Conservation (phyloP, 2,888 invertebrate genomes). For the Torymus auratus region DNA sequence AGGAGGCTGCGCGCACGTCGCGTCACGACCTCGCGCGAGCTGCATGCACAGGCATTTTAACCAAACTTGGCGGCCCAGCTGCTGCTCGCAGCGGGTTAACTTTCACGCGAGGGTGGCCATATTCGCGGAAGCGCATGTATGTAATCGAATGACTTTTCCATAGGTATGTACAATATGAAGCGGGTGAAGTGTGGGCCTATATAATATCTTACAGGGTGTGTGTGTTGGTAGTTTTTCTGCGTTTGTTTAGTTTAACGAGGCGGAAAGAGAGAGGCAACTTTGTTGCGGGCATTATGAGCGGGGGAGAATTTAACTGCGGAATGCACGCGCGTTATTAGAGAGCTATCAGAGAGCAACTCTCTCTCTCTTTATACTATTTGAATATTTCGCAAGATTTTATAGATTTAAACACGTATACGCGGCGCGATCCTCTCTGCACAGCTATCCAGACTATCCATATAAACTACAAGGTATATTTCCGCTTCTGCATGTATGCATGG, state of each 20-base stretch:
- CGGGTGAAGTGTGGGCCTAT: no score
- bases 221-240: no score
- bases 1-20: slow-evolving; percentile 40
- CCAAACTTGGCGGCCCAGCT: slow-evolving; percentile 60
- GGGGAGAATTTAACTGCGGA: not conserved
- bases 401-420: not conserved
- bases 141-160: not conserved
- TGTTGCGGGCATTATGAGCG: no score
- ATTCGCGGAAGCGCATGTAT: slow-evolving; percentile 14
- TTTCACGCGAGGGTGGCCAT: slow-evolving; percentile 61
- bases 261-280: no score
- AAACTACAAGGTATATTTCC: no score
- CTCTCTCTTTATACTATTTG: slow-evolving; percentile 3
- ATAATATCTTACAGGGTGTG: no score
- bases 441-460: no score
- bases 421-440: no score
- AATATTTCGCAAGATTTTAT: slow-evolving; percentile 28
- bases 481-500: no score
- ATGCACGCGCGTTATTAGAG: slow-evolving; percentile 19
- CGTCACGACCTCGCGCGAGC: slow-evolving; percentile 43
- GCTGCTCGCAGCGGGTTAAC: slow-evolving; percentile 52
- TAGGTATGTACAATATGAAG: not conserved
- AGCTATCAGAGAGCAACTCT: not conserved
- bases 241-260: no score
- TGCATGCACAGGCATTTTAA: slow-evolving; percentile 52